Percentiles rank a stretch among this genome's conserved stretches.
phyloP scores from a whole-genome alignment of 2,888 invertebrate species.

The Tenthredo distinguenda region DNA sequence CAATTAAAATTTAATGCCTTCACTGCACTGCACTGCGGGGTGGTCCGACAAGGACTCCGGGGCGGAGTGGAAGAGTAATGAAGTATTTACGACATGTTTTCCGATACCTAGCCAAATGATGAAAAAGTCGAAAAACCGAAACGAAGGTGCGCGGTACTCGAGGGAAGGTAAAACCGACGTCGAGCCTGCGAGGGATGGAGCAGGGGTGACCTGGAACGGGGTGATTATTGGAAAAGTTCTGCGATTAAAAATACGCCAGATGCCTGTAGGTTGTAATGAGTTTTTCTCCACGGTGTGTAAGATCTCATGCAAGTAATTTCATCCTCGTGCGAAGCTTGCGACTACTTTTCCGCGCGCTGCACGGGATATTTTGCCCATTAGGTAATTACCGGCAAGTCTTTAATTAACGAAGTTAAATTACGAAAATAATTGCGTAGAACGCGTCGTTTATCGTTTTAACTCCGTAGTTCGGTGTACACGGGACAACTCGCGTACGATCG shows the following conservation, averaged over 20 bases:
- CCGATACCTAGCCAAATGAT: background rate
- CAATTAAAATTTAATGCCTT: constrained; percentile 31
- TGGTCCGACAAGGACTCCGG: background rate
- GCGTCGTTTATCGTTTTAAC: constrained; percentile 6
- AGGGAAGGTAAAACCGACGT: background rate
- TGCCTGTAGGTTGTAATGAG: constrained; percentile 50
- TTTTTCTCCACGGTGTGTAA: constrained; percentile 47
- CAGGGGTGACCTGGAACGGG: constrained; percentile 21
- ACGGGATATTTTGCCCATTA: constrained; percentile 56
- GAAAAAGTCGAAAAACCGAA: background rate
- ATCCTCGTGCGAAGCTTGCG: background rate
- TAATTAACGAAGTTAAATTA: constrained; percentile 59
- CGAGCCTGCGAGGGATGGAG: background rate
- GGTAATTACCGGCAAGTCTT: constrained; percentile 56
- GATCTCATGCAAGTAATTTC: constrained; percentile 41
- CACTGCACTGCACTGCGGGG: background rate
- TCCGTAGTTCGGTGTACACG: background rate
- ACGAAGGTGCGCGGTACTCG: background rate
- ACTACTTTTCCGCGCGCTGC: background rate
- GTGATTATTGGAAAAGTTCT: constrained; percentile 52
- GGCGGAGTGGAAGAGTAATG: background rate
- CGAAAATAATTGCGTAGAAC: constrained; percentile 55
- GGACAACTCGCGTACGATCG: background rate
- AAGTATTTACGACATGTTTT: background rate
- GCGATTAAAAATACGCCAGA: constrained; percentile 53